A percentile compares a stretch with the other conserved stretches of the same genome.
Evolutionary conservation across 2,113 vertebrate genomes (phyloP).

Genomic region (Rhegmatorhina hoffmannsi): DNA sequence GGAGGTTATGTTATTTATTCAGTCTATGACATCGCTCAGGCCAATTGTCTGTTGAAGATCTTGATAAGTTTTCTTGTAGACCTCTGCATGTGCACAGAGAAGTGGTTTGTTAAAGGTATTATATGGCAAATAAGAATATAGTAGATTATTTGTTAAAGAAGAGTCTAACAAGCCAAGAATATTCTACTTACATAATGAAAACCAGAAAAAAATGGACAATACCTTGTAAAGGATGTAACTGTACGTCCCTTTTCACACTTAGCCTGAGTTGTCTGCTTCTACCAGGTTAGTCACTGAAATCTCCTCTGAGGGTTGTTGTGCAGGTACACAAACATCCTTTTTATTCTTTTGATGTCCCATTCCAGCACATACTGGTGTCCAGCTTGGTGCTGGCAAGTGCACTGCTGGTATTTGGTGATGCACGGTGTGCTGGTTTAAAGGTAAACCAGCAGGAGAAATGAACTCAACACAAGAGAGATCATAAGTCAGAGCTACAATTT

Average conservation of each 20-base stretch:
- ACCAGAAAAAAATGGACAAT: background rate
- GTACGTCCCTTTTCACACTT: background rate
- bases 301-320: background rate
- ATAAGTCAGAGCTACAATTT: too few species aligned
- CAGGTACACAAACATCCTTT: background rate
- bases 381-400: background rate
- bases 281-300: background rate
- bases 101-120: background rate
- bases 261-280: background rate
- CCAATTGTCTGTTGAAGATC: background rate
- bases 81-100: background rate
- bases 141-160: background rate
- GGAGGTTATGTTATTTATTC: background rate
- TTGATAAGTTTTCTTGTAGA: background rate
- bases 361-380: accelerated
- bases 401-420: background rate
- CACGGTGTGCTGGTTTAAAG: too few species aligned
- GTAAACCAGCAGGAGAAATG: too few species aligned
- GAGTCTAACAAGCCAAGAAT: background rate
- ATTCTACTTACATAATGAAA: background rate
- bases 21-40: background rate
- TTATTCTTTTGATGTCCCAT: background rate
- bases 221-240: background rate
- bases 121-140: background rate
- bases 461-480: too few species aligned